Evolutionary conservation across 2,888 invertebrate genomes (phyloP).

Genomic region (Pristionchus maxplancki): DNA sequence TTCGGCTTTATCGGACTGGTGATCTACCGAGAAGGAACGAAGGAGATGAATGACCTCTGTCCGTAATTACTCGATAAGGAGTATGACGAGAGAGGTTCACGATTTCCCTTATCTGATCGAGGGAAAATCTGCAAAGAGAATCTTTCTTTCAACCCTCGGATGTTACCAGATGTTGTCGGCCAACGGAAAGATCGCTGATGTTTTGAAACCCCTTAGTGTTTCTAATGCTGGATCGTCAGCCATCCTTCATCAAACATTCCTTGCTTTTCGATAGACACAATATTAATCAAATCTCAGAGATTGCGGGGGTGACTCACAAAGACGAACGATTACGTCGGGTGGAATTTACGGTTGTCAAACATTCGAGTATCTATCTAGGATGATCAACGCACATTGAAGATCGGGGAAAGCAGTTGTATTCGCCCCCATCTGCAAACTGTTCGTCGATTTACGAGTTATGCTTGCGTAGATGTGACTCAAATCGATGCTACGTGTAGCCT

Average conservation of each 20-base stretch:
- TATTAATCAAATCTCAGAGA: neutral
- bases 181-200: too few species aligned
- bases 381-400: neutral
- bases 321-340: neutral
- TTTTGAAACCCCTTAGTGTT: too few species aligned
- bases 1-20: neutral
- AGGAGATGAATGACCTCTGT: conserved; percentile 28
- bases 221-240: neutral
- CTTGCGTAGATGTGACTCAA: neutral
- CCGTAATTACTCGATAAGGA: conserved; percentile 6
- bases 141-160: neutral
- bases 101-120: conserved; percentile 9
- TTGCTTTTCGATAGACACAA: neutral
- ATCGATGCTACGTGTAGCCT: neutral
- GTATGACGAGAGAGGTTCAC: neutral
- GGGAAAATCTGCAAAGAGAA: neutral
- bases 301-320: neutral
- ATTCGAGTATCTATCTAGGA: neutral
- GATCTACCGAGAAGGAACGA: neutral
- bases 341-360: neutral
- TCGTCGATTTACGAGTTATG: neutral
- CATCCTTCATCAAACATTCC: neutral
- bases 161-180: neutral
- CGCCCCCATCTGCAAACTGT: neutral
- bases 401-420: neutral